Conservation (phyloP, 2,113 vertebrate species). For the Campylomormyrus numenius region DNA sequence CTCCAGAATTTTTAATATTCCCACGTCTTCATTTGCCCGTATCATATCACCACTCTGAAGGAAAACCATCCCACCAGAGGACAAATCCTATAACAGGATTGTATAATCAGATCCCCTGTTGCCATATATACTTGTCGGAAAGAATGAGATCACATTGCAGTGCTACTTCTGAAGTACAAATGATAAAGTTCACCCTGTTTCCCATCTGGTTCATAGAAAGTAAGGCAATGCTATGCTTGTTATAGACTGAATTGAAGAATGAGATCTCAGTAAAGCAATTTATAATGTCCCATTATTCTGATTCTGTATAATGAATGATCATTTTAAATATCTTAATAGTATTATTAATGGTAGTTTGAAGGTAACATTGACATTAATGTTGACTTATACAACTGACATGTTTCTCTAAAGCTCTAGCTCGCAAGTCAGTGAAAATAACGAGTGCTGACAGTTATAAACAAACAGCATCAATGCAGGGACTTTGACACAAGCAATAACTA, state of each 20-base stretch:
- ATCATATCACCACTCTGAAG: conserved; percentile 25
- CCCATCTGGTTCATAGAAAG: background rate
- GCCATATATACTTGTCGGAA: background rate
- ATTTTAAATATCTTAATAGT: too few relatives aligned
- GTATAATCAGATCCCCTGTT: background rate
- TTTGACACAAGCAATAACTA: too few relatives aligned
- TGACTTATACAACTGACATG: too few relatives aligned
- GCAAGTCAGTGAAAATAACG: too few relatives aligned
- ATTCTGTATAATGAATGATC: too few relatives aligned
- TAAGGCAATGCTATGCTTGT: background rate
- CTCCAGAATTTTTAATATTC: conserved; percentile 43
- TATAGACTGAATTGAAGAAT: background rate
- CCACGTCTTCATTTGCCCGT: background rate
- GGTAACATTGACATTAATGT: too few relatives aligned
- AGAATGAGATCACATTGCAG: background rate
- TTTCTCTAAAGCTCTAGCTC: too few relatives aligned
- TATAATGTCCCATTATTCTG: too few relatives aligned
- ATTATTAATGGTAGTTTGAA: too few relatives aligned
- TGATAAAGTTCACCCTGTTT: background rate
- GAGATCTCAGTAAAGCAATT: background rate
- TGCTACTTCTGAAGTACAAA: background rate
- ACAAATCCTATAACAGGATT: background rate
- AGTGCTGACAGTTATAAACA: too few relatives aligned
- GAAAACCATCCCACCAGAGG: conserved; percentile 14
- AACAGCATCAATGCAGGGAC: too few relatives aligned